phyloP scores from a whole-genome alignment of 2,113 vertebrate species.

The Dromas ardeola region DNA sequence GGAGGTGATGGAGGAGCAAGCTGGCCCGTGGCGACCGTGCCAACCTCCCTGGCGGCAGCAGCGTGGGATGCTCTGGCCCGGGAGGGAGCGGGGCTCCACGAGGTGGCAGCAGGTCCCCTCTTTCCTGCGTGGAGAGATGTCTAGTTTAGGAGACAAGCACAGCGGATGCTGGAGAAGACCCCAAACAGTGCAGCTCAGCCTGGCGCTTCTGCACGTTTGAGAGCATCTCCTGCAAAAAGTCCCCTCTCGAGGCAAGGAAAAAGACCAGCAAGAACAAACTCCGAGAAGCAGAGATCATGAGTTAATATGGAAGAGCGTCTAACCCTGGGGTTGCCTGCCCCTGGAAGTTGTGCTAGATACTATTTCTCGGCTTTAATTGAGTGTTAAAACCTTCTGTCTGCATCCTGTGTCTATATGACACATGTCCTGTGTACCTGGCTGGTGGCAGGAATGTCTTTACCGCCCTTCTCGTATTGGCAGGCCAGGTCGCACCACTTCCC shows the following conservation, averaged over 20 bases:
- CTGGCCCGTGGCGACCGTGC: neutral
- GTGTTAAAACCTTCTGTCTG: neutral
- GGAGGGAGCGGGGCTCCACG: neutral
- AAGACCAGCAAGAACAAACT: neutral
- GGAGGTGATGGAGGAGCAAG: neutral
- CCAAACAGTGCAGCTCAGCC: neutral
- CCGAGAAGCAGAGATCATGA: accelerated
- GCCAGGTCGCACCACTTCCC: neutral
- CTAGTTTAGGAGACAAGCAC: accelerated
- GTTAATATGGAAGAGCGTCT: neutral
- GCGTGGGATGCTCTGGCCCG: accelerated
- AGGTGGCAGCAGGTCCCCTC: slow-evolving; percentile 52
- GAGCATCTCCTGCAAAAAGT: neutral
- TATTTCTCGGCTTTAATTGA: neutral
- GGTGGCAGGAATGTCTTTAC: neutral
- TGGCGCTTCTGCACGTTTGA: neutral
- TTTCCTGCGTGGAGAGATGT: neutral
- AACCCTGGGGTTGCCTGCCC: neutral
- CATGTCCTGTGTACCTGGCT: neutral
- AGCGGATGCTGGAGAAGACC: neutral
- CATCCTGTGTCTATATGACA: neutral
- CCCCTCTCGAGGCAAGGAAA: neutral
- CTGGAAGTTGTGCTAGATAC: neutral
- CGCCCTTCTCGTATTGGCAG: accelerated
- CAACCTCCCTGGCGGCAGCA: neutral